phyloP scores from a whole-genome alignment of 2,797 vertebrate species.

The Danio kyathit region DNA sequence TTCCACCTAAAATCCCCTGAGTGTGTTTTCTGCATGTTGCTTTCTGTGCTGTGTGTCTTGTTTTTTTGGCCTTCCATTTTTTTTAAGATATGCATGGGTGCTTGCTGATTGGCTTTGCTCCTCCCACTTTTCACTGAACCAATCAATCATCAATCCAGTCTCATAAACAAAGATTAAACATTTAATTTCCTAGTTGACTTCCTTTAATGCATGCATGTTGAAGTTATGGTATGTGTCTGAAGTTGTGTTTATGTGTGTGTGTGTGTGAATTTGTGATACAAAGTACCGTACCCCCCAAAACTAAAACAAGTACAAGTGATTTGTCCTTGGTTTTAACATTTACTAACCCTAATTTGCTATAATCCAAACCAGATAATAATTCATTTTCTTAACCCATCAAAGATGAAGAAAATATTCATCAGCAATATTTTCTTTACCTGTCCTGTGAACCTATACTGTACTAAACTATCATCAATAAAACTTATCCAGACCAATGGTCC shows the following conservation, averaged over 20 bases:
- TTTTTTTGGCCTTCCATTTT: slow-evolving; percentile 36
- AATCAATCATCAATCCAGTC: slow-evolving; percentile 68
- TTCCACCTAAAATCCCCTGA: slow-evolving; percentile 48
- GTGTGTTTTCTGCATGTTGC: slow-evolving; percentile 68
- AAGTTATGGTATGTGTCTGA: slow-evolving; percentile 50
- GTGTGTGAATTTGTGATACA: slow-evolving; percentile 80
- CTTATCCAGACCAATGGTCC: slow-evolving; percentile 72
- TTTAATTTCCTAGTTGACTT: slow-evolving; percentile 80
- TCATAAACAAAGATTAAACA: slow-evolving; percentile 72
- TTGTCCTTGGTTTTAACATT: slow-evolving; percentile 87
- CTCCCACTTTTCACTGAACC: slow-evolving; percentile 64
- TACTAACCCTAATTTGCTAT: slow-evolving; percentile 84
- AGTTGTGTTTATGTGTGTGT: slow-evolving; percentile 53
- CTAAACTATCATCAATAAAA: slow-evolving; percentile 75
- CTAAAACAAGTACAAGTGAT: slow-evolving; percentile 83
- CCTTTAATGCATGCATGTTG: slow-evolving; percentile 77
- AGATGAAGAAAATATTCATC: slow-evolving; percentile 87
- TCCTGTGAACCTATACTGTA: slow-evolving; percentile 79
- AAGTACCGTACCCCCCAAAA: slow-evolving; percentile 77
- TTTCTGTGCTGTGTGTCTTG: slow-evolving; percentile 66
- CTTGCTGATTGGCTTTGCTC: slow-evolving; percentile 55
- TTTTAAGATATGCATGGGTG: slow-evolving; percentile 41
- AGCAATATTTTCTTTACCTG: slow-evolving; percentile 86
- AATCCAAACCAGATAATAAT: slow-evolving; percentile 77
- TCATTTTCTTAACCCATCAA: slow-evolving; percentile 87